phyloP scores from a whole-genome alignment of 2,888 invertebrate species.

The Lacanobia wlatinum region DNA sequence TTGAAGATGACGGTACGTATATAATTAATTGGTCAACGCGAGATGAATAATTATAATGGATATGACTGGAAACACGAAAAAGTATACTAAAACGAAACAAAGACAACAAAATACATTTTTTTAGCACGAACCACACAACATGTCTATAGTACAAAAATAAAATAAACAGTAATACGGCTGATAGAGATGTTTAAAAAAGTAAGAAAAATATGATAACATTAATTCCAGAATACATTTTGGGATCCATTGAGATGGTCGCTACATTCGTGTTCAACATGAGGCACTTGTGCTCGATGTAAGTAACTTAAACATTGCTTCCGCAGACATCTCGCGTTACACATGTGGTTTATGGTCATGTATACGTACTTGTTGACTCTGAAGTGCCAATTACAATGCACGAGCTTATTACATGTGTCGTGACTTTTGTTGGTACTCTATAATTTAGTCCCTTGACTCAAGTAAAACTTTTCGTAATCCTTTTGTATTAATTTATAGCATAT shows the following conservation, averaged over 20 bases:
- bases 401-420: not conserved
- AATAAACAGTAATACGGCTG: too few relatives aligned
- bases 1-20: not conserved
- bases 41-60: too few relatives aligned
- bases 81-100: too few relatives aligned
- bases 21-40: constrained; percentile 2
- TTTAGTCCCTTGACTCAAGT: too few relatives aligned
- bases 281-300: not conserved
- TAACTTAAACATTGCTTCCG: not conserved
- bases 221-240: too few relatives aligned
- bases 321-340: not conserved
- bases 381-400: not conserved
- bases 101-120: too few relatives aligned
- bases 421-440: too few relatives aligned
- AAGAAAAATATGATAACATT: too few relatives aligned
- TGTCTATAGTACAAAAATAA: too few relatives aligned
- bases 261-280: not conserved
- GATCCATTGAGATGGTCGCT: not conserved
- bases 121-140: too few relatives aligned
- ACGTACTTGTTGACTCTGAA: not conserved
- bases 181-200: too few relatives aligned
- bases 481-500: not conserved
- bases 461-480: not conserved
- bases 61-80: too few relatives aligned
- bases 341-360: not conserved